Percentiles rank a stretch among this genome's conserved stretches.
Conservation (phyloP, 1,140 invertebrate species). For the Pectinophora gossypiella region DNA sequence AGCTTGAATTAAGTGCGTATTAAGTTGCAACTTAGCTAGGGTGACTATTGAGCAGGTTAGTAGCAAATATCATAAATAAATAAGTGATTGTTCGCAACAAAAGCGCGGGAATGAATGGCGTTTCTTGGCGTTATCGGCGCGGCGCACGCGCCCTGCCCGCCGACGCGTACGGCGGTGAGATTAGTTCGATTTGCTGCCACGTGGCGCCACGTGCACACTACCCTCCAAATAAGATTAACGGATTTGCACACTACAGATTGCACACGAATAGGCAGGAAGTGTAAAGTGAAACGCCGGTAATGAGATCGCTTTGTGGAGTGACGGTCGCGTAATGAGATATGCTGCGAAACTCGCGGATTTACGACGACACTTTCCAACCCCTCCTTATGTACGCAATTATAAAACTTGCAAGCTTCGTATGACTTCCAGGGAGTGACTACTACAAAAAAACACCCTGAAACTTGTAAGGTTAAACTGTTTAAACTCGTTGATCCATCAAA, state of each 20-base stretch:
- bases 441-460: no score
- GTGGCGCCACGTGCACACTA: conserved; percentile 68
- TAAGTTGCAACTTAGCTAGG: conserved; percentile 31
- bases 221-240: conserved; percentile 73
- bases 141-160: conserved; percentile 63
- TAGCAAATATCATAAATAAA: conserved; percentile 73
- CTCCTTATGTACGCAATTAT: no score
- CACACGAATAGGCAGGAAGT: conserved; percentile 72
- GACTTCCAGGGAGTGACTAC: no score
- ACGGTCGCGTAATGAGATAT: conserved; percentile 30
- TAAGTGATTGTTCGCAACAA: conserved; percentile 71
- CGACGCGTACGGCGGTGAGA: conserved; percentile 62
- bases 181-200: conserved; percentile 69
- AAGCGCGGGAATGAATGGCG: conserved; percentile 71
- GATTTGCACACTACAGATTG: conserved; percentile 75
- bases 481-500: no score
- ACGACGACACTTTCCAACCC: no score
- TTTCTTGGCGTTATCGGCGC: conserved; percentile 68
- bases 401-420: no score
- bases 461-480: no score
- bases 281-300: conserved; percentile 71
- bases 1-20: conserved; percentile 39
- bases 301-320: conserved; percentile 61
- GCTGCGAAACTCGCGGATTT: background rate
- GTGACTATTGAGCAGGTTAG: conserved; percentile 48